Evolutionary conservation across 1,140 invertebrate genomes (phyloP), one percentile per base, ranked within the genome.

Genomic region (Drosophila nigrodunni): DNA sequence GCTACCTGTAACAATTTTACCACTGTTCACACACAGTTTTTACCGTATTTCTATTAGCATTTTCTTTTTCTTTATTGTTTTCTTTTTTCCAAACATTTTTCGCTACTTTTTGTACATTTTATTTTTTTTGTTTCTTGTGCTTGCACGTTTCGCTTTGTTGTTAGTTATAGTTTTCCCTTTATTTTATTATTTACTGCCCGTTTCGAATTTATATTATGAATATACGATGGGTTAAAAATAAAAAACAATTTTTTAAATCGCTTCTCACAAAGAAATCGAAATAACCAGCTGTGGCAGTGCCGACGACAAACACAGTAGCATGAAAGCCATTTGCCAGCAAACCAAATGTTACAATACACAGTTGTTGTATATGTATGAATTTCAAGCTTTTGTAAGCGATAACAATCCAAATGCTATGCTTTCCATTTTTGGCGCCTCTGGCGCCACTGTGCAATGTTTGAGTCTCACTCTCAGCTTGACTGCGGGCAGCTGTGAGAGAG

Each of bases 381-480:
- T 39, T 8, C 25, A 25, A 65, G 15, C 50, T 54, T 37, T 52
- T 66, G 35, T 13, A 5, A 34, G 35, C 34, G 55, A 68, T 52
- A 52, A 74, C 71, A 46, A 49, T 39, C 39, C 7, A 39, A 58
- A 37, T 58, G 25, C 9, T 49, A 9, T 59, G 62, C 46, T 73
- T 67, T 52, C 47, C 39, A 54, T 54, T 73, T 74, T 67, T 68
- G 49, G 69, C 62, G 66, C 44, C 59, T 61, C 58, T 47, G 66
- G 49, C 58, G 52, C 30, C 67, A 75, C 67, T 75, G 73, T 71
- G 73, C 73, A 65, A 21, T 41, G 35, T 1, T 61, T 50, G 7
- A 30, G 47, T 30, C 10, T 52, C 7, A 65, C 30, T 15, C 41
- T 46, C 39, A 61, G 9, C n/a, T 44, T 44, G 50, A 55, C 11